phyloP scores from a whole-genome alignment of 2,797 vertebrate genomes.

The Myotis pilosus region DNA sequence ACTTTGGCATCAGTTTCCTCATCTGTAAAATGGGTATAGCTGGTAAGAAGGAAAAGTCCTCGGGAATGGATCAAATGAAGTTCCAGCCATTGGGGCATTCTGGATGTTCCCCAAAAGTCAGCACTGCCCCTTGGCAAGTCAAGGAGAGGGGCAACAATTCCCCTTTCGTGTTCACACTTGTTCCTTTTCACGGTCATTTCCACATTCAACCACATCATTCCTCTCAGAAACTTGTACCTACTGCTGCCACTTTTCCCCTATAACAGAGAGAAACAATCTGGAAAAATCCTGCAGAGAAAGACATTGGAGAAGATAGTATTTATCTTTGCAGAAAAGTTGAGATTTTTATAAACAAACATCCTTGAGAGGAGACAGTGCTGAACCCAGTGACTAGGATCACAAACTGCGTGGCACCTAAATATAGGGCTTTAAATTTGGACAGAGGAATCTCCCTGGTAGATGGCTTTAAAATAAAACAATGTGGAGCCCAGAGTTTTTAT shows the following conservation, averaged over 20 bases:
- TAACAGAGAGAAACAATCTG: background rate
- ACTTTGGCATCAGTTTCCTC: background rate
- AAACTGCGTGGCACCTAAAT: background rate
- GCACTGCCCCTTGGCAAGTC: too few species aligned
- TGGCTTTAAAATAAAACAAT: background rate
- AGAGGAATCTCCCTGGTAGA: background rate
- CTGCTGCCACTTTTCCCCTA: background rate
- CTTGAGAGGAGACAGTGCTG: background rate
- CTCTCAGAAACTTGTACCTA: background rate
- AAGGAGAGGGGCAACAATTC: background rate
- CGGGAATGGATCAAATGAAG: background rate
- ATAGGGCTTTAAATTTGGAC: background rate
- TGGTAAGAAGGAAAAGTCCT: background rate
- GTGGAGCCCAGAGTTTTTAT: background rate
- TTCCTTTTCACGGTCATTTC: background rate
- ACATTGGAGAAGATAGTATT: background rate
- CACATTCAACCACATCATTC: background rate
- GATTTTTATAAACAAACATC: background rate
- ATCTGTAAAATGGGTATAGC: background rate
- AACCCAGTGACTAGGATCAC: background rate
- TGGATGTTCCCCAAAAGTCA: background rate
- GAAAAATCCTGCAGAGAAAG: background rate
- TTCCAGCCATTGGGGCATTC: background rate
- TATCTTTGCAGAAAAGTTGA: background rate
- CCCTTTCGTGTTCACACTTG: background rate